Conservation (phyloP, 2,113 vertebrate species). For the Patagioenas fasciata region DNA sequence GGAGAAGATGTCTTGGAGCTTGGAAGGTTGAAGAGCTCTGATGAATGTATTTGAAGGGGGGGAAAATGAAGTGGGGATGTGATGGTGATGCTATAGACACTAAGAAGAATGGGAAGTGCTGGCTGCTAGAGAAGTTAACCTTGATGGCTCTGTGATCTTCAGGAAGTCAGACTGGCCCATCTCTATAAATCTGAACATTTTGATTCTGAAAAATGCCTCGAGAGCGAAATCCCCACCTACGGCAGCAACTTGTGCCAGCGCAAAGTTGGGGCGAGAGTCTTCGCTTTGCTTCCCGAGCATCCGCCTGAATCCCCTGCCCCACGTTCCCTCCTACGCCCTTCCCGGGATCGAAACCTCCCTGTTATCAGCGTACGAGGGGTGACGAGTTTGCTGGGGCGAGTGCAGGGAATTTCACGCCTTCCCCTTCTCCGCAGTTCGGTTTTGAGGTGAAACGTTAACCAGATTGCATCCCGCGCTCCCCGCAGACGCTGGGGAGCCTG, state of each 20-base stretch:
- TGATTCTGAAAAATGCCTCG: neutral
- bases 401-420: neutral
- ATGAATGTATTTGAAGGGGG: neutral
- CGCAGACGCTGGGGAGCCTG: neutral
- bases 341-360: neutral
- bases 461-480: neutral
- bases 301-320: neutral
- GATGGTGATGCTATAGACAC: neutral
- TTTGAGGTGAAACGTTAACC: neutral
- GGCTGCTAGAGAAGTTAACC: neutral
- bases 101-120: neutral
- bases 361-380: neutral
- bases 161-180: neutral
- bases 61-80: neutral
- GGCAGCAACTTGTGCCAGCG: fast-evolving
- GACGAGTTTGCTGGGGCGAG: neutral
- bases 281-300: neutral
- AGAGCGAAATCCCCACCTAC: fast-evolving
- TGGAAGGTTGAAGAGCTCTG: neutral
- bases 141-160: neutral
- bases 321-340: fast-evolving
- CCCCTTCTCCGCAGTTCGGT: neutral
- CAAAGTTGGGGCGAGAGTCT: neutral
- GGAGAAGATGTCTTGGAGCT: neutral
- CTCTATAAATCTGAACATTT: neutral